These are phyloP conservation scores for Boloria selene DNA, from an alignment of 2,888 invertebrate species.

Conservation along the genomic window DNA sequence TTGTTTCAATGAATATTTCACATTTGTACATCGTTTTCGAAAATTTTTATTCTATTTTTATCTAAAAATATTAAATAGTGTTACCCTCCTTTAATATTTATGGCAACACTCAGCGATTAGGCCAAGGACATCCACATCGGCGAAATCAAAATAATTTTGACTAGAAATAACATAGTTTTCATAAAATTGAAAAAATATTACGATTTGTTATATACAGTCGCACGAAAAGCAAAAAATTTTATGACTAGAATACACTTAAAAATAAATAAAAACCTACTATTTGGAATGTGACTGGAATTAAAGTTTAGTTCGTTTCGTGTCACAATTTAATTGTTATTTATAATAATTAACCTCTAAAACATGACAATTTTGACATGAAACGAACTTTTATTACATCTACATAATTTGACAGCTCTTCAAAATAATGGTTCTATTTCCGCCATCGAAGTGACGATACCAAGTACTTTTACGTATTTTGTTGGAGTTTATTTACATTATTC, in stretches of 20 bases:
- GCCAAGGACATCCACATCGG: constrained; percentile 60
- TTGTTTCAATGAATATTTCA: constrained; percentile 35
- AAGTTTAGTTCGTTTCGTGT: constrained; percentile 38
- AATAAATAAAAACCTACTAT: constrained; percentile 35
- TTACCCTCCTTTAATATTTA: constrained; percentile 25
- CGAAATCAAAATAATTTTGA: constrained; percentile 64
- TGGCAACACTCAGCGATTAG: constrained; percentile 33
- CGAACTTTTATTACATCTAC: constrained; percentile 3
- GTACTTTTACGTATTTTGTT: constrained; percentile 21
- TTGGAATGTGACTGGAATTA: constrained; percentile 45
- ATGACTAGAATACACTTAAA: constrained; percentile 42
- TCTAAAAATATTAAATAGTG: constrained; percentile 37
- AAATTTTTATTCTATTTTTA: constrained; percentile 38
- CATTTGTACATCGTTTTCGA: constrained; percentile 40
- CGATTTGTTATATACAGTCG: constrained; percentile 68
- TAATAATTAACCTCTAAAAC: constrained; percentile 43
- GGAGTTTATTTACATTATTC: constrained; percentile 21
- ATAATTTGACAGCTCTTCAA: constrained; percentile 19
- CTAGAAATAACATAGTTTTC: constrained; percentile 73
- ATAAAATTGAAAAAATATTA: constrained; percentile 64
- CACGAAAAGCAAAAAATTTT: constrained; percentile 51
- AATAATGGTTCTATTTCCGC: constrained; percentile 13
- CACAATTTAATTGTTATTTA: constrained; percentile 36
- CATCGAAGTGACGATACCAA: constrained; percentile 13
- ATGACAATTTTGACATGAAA: constrained; percentile 30